phyloP scores from a whole-genome alignment of 2,113 vertebrate species.

The Plecotus auritus region DNA sequence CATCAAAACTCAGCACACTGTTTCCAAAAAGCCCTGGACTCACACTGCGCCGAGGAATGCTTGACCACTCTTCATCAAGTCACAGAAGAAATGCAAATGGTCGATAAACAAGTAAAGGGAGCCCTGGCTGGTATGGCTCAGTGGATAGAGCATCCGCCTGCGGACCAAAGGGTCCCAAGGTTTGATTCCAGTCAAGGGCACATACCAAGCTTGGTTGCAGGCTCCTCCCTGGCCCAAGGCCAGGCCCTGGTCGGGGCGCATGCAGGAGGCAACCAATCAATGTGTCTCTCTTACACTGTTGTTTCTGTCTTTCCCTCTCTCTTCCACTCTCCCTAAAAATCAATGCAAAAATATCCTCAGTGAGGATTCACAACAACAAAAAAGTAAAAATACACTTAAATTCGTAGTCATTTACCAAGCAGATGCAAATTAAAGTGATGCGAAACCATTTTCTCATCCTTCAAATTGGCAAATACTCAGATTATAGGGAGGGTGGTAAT shows the following conservation, averaged over 20 bases:
- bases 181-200: no score
- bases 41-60: background rate
- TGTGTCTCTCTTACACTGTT: no score
- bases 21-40: background rate
- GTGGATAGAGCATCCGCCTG: no score
- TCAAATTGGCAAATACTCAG: background rate
- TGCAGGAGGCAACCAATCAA: no score
- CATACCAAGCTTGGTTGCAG: no score
- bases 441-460: background rate
- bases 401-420: background rate
- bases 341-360: no score
- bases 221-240: no score
- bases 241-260: no score
- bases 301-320: no score
- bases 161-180: no score
- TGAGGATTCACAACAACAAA: background rate
- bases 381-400: background rate
- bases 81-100: background rate
- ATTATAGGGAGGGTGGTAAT: rapidly evolving
- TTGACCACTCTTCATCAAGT: background rate
- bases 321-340: no score
- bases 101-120: background rate
- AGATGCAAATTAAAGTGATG: background rate
- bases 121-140: no score
- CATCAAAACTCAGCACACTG: background rate